phyloP scores from a whole-genome alignment of 2,113 vertebrate genomes.

The Hippocampus zosterae region DNA sequence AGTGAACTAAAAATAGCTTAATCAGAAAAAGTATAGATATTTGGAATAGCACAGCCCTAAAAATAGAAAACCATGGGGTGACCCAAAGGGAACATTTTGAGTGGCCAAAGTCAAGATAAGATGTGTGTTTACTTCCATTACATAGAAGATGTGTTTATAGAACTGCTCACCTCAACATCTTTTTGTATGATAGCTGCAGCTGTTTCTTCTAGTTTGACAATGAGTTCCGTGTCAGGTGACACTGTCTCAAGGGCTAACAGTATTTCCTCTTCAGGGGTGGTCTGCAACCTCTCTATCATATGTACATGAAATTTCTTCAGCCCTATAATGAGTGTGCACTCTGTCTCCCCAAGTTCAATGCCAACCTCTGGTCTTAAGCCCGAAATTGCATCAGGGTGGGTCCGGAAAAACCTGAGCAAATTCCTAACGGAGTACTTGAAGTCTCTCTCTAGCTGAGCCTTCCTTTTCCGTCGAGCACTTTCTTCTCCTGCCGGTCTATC shows the following conservation, averaged over 20 bases:
- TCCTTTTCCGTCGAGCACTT: neutral
- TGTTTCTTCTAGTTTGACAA: conserved; percentile 53
- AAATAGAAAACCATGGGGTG: too few relatives aligned
- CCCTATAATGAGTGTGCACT: conserved; percentile 38
- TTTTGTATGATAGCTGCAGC: conserved; percentile 43
- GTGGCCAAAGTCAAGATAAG: neutral
- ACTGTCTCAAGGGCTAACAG: conserved; percentile 52
- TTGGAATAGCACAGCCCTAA: too few relatives aligned
- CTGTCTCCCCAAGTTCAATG: conserved; percentile 15
- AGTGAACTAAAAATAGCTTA: too few relatives aligned
- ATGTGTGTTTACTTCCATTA: neutral
- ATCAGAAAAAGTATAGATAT: too few relatives aligned
- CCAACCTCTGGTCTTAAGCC: conserved; percentile 28
- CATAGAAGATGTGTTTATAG: neutral
- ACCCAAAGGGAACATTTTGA: too few relatives aligned
- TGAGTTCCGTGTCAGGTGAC: conserved; percentile 43
- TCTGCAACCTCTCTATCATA: conserved; percentile 70
- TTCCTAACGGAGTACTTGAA: conserved; percentile 68
- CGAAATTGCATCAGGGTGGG: conserved; percentile 35
- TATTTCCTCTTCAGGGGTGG: conserved; percentile 64
- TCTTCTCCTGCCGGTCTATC: conserved; percentile 1
- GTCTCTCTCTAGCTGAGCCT: conserved; percentile 14
- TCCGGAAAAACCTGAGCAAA: conserved; percentile 65
- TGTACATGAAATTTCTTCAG: conserved; percentile 71
- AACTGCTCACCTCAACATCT: conserved; percentile 33